Evolutionary conservation across 2,888 invertebrate genomes (phyloP).

Genomic region (Gortyna flavago): DNA sequence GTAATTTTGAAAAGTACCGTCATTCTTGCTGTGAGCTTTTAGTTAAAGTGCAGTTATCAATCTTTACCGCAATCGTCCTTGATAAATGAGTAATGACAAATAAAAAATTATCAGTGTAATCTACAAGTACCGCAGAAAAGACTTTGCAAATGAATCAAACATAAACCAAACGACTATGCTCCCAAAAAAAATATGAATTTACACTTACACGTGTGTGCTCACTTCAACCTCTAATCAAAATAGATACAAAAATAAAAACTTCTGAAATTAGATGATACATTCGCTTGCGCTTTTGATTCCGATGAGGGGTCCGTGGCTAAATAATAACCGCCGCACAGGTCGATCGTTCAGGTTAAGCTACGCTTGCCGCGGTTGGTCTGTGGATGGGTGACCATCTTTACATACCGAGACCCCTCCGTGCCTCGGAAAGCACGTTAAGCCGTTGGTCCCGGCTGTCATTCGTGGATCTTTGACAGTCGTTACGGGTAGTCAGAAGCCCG

Average conservation of each 20-base stretch:
- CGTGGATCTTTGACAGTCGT: too few relatives aligned
- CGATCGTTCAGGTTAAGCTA: too few relatives aligned
- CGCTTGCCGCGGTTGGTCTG: too few relatives aligned
- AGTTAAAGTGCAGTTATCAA: not conserved
- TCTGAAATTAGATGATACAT: slow-evolving; percentile 36
- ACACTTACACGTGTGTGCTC: slow-evolving; percentile 2
- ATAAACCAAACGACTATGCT: not conserved
- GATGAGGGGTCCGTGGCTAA: too few relatives aligned
- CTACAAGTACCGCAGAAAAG: slow-evolving; percentile 17
- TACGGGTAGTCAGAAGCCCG: too few relatives aligned
- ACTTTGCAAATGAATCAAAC: not conserved
- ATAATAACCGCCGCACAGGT: too few relatives aligned
- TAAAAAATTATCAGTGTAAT: slow-evolving; percentile 1
- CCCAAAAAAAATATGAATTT: slow-evolving; percentile 5
- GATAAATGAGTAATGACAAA: slow-evolving; percentile 4
- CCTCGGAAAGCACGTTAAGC: too few relatives aligned
- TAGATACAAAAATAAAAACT: slow-evolving; percentile 41
- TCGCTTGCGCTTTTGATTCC: slow-evolving; percentile 11
- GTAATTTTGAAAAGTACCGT: not conserved
- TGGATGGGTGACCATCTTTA: too few relatives aligned
- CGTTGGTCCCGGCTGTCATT: too few relatives aligned
- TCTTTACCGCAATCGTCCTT: slow-evolving; percentile 12
- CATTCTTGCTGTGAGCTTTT: not conserved
- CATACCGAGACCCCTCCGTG: too few relatives aligned
- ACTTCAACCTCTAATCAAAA: slow-evolving; percentile 40